Evolutionary conservation across 2,888 invertebrate species (phyloP).

Genomic region (Creontiades dilutus): DNA sequence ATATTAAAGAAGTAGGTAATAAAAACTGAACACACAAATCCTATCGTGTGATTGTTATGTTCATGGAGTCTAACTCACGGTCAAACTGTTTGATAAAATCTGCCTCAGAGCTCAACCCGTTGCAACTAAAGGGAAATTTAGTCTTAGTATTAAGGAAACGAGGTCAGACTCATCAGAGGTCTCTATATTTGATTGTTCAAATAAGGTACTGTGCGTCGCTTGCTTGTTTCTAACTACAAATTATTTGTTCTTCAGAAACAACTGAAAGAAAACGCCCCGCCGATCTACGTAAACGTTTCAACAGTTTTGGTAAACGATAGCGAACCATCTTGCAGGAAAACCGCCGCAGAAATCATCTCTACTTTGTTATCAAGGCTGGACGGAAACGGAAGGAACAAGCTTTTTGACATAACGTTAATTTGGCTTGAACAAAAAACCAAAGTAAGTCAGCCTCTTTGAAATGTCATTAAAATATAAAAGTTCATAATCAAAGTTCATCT

Average conservation of each 20-base stretch:
- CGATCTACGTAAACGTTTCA: constrained; percentile 87
- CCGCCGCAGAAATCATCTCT: constrained; percentile 86
- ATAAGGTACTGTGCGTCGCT: neutral
- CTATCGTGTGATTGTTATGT: too few species aligned
- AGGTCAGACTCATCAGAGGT: too few species aligned
- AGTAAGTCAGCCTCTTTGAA: constrained; percentile 78
- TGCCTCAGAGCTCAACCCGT: too few species aligned
- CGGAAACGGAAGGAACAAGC: constrained; percentile 82
- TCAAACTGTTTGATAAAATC: too few species aligned
- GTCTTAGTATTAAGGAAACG: too few species aligned
- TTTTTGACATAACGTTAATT: constrained; percentile 85
- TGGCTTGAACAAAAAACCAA: constrained; percentile 85
- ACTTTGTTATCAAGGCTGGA: constrained; percentile 82
- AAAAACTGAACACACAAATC: too few species aligned
- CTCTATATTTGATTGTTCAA: too few species aligned
- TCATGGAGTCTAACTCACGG: too few species aligned
- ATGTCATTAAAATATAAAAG: too few species aligned
- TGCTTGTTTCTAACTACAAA: constrained; percentile 42
- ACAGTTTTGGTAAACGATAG: constrained; percentile 91
- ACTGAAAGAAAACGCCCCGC: constrained; percentile 82
- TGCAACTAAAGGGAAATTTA: too few species aligned
- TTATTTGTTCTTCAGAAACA: constrained; percentile 80
- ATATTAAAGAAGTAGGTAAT: too few species aligned
- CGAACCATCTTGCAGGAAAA: constrained; percentile 86
- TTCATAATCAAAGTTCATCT: too few species aligned